Base-by-base conservation (phyloP, 2,797 vertebrate genomes). In the Nasua narica region DNA sequence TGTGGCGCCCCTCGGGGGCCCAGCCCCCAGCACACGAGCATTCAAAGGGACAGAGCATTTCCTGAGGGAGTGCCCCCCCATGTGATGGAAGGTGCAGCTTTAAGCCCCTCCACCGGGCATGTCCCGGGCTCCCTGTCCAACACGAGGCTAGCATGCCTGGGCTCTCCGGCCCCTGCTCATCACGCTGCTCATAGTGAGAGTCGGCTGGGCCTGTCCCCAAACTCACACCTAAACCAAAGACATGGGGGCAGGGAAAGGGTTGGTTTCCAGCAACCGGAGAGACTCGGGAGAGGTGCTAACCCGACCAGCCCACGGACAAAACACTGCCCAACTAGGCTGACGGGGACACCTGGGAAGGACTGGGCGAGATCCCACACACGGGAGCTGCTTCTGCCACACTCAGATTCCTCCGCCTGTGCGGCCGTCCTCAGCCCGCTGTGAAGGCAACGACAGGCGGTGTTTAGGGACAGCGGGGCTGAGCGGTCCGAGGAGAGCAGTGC, bases 101-200 rank as follows among this genome's bases (percentile, higher is more conserved):
- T 72, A 15, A 9, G 6, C 0, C 21, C 19, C 19, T 65, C n/a
- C 1, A 3, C 43, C 40, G 2, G n/a, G 8, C 21, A 25, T 25
- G 46, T 29, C 16, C 27, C 19, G 10, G 1, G 2, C 43, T 29
- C 27, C 32, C n/a, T 3, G 7, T 48, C 9, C 76, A 35, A 43
- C 10, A 50, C 14, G 6, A 23, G 78, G 65, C 18, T 6, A 21
- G 58, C 9, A 10, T 25, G 60, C 58, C 27, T 0, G 3, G 60
- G 40, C 15, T 6, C 54, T 35, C 12, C 1, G 50, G 54, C 7
- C 19, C 29, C 48, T 7, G 19, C 52, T 79, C 72, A 84, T 2
- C n/a, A 37, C 58, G 43, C 35, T 35, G 15, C 21, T 11, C 25
- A n/a, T 56, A 62, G 52, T 3, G 25, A 67, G 70, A 56, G 37